Evolutionary conservation across 2,888 invertebrate species (phyloP).

Genomic region (Salticus scenicus): DNA sequence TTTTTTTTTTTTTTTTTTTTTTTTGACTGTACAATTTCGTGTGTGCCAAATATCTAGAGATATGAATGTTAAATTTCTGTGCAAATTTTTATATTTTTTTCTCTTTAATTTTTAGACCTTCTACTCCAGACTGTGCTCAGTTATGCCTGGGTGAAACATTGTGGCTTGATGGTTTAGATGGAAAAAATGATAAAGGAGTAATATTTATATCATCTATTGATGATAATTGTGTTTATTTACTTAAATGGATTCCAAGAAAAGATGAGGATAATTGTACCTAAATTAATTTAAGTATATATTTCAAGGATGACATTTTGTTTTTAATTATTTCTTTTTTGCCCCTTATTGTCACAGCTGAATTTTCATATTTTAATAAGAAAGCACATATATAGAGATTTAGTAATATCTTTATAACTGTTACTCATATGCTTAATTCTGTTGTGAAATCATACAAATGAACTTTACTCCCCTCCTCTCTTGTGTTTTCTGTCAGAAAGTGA

Average conservation of each 20-base stretch:
- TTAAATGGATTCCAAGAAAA: slow-evolving; percentile 68
- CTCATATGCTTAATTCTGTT: slow-evolving; percentile 10
- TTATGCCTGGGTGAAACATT: slow-evolving; percentile 61
- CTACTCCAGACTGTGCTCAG: slow-evolving; percentile 67
- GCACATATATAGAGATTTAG: neutral
- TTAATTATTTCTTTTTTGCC: neutral
- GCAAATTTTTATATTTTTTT: too few species aligned
- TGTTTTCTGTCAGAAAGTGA: neutral
- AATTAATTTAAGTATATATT: neutral
- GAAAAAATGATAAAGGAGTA: slow-evolving; percentile 69
- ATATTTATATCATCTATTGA: slow-evolving; percentile 68
- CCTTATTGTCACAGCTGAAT: neutral
- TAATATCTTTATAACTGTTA: slow-evolving; percentile 12
- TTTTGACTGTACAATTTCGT: too few species aligned
- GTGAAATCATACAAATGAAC: neutral
- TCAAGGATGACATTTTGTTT: too few species aligned
- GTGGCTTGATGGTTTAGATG: slow-evolving; percentile 71
- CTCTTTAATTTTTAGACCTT: slow-evolving; percentile 61
- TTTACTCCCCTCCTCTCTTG: neutral
- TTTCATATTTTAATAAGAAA: slow-evolving; percentile 35
- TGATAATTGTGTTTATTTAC: slow-evolving; percentile 64
- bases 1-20: too few species aligned
- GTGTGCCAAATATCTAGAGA: too few species aligned
- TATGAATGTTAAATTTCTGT: too few species aligned
- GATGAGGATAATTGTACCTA: slow-evolving; percentile 36